Base-by-base conservation (phyloP, 2,888 invertebrate species). In the Diaprepes abbreviatus region DNA sequence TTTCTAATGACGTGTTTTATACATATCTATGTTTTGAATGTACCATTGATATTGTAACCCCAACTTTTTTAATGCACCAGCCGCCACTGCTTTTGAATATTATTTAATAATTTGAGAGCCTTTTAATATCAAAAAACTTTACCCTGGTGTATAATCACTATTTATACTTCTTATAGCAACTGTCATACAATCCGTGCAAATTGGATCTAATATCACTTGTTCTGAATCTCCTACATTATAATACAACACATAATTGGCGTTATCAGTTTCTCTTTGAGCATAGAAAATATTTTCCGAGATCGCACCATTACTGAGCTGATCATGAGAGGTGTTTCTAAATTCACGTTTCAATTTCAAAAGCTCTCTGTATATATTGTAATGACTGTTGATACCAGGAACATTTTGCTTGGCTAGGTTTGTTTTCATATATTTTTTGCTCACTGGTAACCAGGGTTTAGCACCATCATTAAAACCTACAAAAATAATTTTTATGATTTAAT, bases 361-460 rank as follows among this genome's bases (percentile, higher is more conserved):
- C 0, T 84, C 77, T 74, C 88, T 87, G 79, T 92, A 93, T 1
- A 91, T 82, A 60, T 88, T 88, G 57, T 89, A 88, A 74, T 91
- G 90, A 35, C 91, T 91, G 7, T 83, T 83, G 0, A 81, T 78
- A 0, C 75, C 78, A 9, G 60, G 35, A 0, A 66, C 66, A 19
- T 79, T 83, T 78, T 92, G 88, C 0, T 79, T 77, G 58, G 85
- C 85, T 9, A 92, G 85, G 78, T 93, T 93, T 0, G 90, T 76
- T 0, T 78, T 79, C 57, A 82, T 77, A 76, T 88, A 92, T 58
- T 90, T 88, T 0, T 83, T 82, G 73, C 91, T 87, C 1, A 92
- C 88, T 0, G 92, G 92, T 3, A 92, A 79, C 92, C 92, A 92
- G 0, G 92, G 89, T 60, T 84, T 86, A 0, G 70, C 71, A 19